Conservation (phyloP, 2,888 invertebrate genomes). For the Chouioia cunea region DNA sequence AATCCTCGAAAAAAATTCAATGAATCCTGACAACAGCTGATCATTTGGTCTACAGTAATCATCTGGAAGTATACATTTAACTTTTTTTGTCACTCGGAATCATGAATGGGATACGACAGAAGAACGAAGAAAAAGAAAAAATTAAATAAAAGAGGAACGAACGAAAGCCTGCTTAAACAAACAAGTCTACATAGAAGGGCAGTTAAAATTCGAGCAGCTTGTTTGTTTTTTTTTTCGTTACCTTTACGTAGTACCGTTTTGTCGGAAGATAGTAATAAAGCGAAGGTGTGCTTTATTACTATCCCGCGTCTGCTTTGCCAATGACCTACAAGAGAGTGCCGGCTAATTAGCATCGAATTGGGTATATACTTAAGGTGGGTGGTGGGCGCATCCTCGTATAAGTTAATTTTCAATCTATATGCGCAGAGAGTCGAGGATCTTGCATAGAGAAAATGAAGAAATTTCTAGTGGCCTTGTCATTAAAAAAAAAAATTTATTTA, state of each 20-base stretch:
- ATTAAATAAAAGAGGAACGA: not conserved
- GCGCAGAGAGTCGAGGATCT: constrained; percentile 38
- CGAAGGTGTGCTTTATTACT: no score
- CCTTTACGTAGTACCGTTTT: not conserved
- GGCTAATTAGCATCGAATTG: constrained; percentile 64
- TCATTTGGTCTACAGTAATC: no score
- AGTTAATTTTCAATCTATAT: constrained; percentile 70
- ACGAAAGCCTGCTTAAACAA: constrained; percentile 4
- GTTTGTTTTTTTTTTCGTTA: not conserved
- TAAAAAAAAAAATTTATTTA: constrained; percentile 10
- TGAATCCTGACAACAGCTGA: no score
- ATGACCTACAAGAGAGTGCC: not conserved
- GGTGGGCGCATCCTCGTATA: constrained; percentile 66
- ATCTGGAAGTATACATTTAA: no score
- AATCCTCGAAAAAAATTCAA: no score
- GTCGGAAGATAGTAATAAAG: constrained; percentile 1
- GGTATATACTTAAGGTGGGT: constrained; percentile 52
- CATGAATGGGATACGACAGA: not conserved
- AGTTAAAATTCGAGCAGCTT: constrained; percentile 1
- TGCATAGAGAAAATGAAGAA: constrained; percentile 3
- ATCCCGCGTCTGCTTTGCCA: not conserved
- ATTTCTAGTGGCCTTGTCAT: no score
- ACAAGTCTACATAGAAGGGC: not conserved
- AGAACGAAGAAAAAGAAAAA: not conserved
- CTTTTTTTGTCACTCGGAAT: no score